Base-by-base conservation (phyloP, 2,113 vertebrate species). In the Sinocyclocheilus grahami region DNA sequence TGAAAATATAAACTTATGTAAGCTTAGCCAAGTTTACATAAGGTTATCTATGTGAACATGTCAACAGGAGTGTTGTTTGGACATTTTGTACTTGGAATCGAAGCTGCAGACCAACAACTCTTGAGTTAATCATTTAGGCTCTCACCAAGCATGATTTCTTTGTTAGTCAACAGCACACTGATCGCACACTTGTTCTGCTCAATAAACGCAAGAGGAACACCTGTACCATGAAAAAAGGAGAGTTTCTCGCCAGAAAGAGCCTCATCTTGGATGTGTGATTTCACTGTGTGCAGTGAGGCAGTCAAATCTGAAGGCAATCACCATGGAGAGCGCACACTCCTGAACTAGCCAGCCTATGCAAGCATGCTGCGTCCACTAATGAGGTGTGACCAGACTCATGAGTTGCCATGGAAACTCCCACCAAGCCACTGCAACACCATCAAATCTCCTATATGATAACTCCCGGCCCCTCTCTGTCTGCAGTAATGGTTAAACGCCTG, bases 291-390 rank as follows among this genome's bases (percentile, higher is more conserved):
- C 92, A 92, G 89, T 91, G 92, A 94, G 91, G 90, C 90, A 91
- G 92, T 93, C 92, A 92, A 92, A 91, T 94, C 91, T 92, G 90
- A 93, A 93, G 93, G 92, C 93, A 91, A 93, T 94, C 95, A 94
- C 92, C 93, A 92, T 92, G 91, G 91, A 89, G 91, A 92, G 92
- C 92, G 90, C 90, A 92, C 91, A 93, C 94, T 94, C 92, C 92
- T 90, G 92, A 93, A 94, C 93, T 92, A 88, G 89, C 88, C 85
- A 77, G 89, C 91, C 94, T 92, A 94, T 92, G 91, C 90, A 92
- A 94, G 93, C 92, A 93, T 86, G 89, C 89, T 82, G 90, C 90
- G 89, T 58, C 89, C 90, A 69, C 84, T 94, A 95, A 95, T 94
- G 93, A 95, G 93, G 92, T 92, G 92, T 95, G 93, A 94, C 94